Percentiles rank a stretch among this genome's conserved stretches.
These are phyloP conservation scores for Spisula subtruncata DNA, from an alignment of 2,888 invertebrate species.

Conservation along the genomic window DNA sequence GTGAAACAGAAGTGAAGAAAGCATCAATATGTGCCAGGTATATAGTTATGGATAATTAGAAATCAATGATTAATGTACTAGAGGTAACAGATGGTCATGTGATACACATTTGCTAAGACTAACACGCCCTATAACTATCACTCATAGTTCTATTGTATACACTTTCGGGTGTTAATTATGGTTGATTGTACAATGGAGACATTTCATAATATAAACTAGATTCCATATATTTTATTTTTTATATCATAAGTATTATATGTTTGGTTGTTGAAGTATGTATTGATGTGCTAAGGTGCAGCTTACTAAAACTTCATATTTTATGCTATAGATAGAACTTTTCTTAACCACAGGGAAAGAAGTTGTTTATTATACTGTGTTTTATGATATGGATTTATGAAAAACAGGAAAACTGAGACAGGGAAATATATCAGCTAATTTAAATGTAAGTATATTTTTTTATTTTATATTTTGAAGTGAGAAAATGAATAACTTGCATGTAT, in stretches of 20 bases:
- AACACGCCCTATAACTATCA: neutral
- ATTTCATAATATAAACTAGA: neutral
- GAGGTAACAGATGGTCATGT: constrained; percentile 36
- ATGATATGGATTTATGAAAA: constrained; percentile 8
- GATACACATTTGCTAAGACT: neutral
- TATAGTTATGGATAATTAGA: constrained; percentile 41
- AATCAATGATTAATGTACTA: constrained; percentile 38
- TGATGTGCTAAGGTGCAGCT: neutral
- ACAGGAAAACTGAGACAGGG: neutral
- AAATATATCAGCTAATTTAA: neutral
- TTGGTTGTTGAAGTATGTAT: neutral
- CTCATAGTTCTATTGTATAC: constrained; percentile 17
- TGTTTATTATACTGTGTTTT: neutral
- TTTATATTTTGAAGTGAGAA: neutral
- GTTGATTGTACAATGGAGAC: neutral
- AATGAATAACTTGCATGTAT: too few relatives aligned
- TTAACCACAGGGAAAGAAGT: neutral
- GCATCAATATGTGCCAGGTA: constrained; percentile 51
- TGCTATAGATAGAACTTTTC: neutral
- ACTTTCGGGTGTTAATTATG: neutral
- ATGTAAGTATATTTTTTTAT: neutral
- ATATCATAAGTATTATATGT: neutral
- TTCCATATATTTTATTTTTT: neutral
- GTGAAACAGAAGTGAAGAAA: constrained; percentile 38
- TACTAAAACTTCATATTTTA: neutral